phyloP scores from a whole-genome alignment of 2,113 vertebrate species.

The Anarhynchus alexandrinus region DNA sequence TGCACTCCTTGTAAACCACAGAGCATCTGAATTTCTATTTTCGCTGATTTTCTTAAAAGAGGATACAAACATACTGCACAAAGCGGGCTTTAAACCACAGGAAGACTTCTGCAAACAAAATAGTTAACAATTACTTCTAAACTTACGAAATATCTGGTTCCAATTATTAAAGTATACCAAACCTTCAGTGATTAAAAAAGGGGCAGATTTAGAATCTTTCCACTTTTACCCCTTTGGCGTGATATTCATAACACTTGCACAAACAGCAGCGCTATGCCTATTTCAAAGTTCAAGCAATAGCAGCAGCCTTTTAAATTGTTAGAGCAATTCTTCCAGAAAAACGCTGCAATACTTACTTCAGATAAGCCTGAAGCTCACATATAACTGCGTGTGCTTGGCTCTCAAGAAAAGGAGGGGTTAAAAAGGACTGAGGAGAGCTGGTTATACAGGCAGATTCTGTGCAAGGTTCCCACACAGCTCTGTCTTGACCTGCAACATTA shows the following conservation, averaged over 20 bases:
- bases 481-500: slow-evolving; percentile 42
- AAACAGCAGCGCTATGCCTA: background rate
- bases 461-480: slow-evolving; percentile 46
- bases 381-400: slow-evolving; percentile 34
- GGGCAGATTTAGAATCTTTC: background rate
- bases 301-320: slow-evolving; percentile 5
- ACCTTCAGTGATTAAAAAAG: background rate
- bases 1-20: background rate
- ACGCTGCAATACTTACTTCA: slow-evolving; percentile 46
- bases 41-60: background rate
- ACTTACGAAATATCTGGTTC: background rate
- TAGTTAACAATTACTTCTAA: background rate
- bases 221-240: background rate
- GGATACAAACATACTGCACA: background rate
- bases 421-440: slow-evolving; percentile 52
- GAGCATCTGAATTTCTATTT: background rate
- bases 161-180: background rate
- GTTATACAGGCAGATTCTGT: slow-evolving; percentile 37
- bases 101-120: background rate
- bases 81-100: background rate
- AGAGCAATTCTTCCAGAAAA: slow-evolving; percentile 27
- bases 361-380: slow-evolving; percentile 47
- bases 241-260: background rate
- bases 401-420: slow-evolving; percentile 48
- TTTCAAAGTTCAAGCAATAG: background rate